Evolutionary conservation across 2,888 invertebrate species (phyloP).

Genomic region (Agriopis marginaria): DNA sequence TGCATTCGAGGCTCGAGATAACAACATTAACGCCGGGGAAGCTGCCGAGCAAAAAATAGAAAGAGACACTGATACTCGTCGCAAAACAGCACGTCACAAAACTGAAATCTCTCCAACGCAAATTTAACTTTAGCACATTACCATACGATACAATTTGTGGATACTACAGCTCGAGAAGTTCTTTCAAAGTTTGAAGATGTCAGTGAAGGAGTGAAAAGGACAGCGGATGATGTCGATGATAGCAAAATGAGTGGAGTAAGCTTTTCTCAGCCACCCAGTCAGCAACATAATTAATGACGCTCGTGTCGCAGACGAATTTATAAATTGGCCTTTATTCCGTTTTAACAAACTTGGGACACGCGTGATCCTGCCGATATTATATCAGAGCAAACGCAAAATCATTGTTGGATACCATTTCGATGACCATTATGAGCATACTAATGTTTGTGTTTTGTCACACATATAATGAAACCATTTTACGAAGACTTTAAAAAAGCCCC

Average conservation of each 20-base stretch:
- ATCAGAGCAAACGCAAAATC: conserved; percentile 65
- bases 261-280: conserved; percentile 86
- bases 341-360: conserved; percentile 76
- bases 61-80: conserved; percentile 63
- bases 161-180: conserved; percentile 23
- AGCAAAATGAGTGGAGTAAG: conserved; percentile 85
- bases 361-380: conserved; percentile 71
- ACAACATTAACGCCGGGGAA: conserved; percentile 85
- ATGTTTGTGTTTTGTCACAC: too few relatives aligned
- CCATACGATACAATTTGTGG: conserved; percentile 37
- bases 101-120: conserved; percentile 26
- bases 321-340: conserved; percentile 82
- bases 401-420: conserved; percentile 50
- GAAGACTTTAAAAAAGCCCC: too few relatives aligned
- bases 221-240: conserved; percentile 78
- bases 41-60: conserved; percentile 77
- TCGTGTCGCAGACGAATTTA: conserved; percentile 85
- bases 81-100: conserved; percentile 47
- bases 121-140: conserved; percentile 38
- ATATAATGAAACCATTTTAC: too few relatives aligned
- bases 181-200: conserved; percentile 32
- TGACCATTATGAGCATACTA: conserved; percentile 1
- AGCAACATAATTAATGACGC: conserved; percentile 86
- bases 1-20: conserved; percentile 83
- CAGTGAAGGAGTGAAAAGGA: conserved; percentile 70